Percentiles rank a stretch among this genome's conserved stretches.
Evolutionary conservation across 2,113 vertebrate genomes (phyloP).

Genomic region (Phalacrocorax brasilianus): DNA sequence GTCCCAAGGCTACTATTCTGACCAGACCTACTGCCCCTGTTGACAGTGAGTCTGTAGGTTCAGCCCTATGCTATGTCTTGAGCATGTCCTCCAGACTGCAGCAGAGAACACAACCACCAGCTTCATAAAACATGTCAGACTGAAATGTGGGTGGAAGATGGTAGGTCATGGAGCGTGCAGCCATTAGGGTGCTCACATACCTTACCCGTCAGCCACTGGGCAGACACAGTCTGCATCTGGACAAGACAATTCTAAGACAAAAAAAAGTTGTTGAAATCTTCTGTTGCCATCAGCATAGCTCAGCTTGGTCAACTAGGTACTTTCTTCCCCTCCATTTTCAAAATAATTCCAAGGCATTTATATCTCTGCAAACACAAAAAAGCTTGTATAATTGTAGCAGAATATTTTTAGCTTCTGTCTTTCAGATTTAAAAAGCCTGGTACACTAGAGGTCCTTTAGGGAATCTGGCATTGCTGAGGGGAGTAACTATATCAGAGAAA

Average conservation of each 20-base stretch:
- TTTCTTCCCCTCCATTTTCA: not conserved
- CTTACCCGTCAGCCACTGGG: fast-evolving
- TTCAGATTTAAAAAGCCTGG: not conserved
- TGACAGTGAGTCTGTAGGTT: not conserved
- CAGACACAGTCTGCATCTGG: not conserved
- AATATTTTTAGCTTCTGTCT: not conserved
- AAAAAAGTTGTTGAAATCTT: not conserved
- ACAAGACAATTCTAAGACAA: not conserved
- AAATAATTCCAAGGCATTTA: not conserved
- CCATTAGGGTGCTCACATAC: not conserved
- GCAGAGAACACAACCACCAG: not conserved
- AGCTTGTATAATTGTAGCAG: not conserved
- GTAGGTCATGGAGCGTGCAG: fast-evolving
- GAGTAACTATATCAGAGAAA: not conserved
- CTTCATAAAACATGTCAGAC: not conserved
- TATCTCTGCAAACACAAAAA: not conserved
- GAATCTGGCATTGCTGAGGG: not conserved
- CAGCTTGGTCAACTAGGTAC: not conserved
- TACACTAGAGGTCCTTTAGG: not conserved
- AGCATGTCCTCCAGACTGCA: not conserved
- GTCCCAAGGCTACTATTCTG: not conserved
- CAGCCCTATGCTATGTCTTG: not conserved
- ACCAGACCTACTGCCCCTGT: not conserved
- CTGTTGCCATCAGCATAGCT: not conserved
- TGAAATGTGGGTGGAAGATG: not conserved